A percentile compares a stretch with the other conserved stretches of the same genome.
These are phyloP conservation scores for Zaprionus lineosus DNA, from an alignment of 2,888 invertebrate species.

Conservation along the genomic window DNA sequence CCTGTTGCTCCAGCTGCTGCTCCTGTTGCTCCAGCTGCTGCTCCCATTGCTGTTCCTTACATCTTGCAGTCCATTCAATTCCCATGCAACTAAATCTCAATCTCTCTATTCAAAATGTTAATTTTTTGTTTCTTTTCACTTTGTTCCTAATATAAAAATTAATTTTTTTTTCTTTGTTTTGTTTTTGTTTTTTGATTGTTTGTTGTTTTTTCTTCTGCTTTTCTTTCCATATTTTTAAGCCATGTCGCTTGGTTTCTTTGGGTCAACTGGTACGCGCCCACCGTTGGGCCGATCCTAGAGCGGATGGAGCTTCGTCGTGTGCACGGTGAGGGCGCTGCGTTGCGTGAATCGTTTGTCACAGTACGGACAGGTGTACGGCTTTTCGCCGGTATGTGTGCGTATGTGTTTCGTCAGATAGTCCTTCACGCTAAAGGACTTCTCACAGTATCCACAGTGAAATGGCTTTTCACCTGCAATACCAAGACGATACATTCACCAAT, in stretches of 20 bases:
- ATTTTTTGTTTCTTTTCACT: no score
- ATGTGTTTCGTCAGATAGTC: slow-evolving; percentile 83
- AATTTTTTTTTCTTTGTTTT: no score
- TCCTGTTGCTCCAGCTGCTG: no score
- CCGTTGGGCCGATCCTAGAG: slow-evolving; percentile 80
- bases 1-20: no score
- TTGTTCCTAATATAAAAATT: no score
- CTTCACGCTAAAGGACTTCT: slow-evolving; percentile 82
- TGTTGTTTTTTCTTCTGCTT: not conserved
- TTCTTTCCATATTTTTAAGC: slow-evolving; percentile 31
- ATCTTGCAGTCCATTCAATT: not conserved
- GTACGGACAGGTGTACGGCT: slow-evolving; percentile 81
- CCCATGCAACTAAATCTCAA: no score
- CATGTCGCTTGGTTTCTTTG: slow-evolving; percentile 54
- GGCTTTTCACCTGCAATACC: slow-evolving; percentile 80
- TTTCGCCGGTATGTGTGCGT: slow-evolving; percentile 82
- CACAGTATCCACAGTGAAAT: slow-evolving; percentile 81
- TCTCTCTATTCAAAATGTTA: no score
- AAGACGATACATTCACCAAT: slow-evolving; percentile 27
- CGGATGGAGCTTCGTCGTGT: slow-evolving; percentile 82
- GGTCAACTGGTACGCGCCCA: slow-evolving; percentile 65
- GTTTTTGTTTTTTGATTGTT: no score
- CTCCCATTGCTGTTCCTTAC: not conserved
- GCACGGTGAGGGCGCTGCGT: slow-evolving; percentile 81
- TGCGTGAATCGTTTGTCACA: slow-evolving; percentile 82